Evolutionary conservation across 2,797 vertebrate genomes (phyloP).

Genomic region (Spondyliosoma cantharus): DNA sequence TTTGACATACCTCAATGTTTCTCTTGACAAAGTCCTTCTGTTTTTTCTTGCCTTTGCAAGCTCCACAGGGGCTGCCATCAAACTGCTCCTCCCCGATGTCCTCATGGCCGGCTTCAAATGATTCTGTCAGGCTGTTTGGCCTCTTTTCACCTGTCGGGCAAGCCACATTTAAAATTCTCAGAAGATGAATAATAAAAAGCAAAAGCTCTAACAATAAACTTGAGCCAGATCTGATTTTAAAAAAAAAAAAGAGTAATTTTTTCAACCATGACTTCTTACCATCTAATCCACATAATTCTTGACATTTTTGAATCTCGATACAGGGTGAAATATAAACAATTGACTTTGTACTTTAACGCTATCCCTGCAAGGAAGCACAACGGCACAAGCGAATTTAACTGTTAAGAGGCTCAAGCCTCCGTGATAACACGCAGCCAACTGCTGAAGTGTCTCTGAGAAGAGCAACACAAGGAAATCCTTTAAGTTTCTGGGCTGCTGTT

Average conservation of each 20-base stretch:
- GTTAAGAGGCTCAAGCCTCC: neutral
- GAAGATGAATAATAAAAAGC: slow-evolving; percentile 27
- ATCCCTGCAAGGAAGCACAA: neutral
- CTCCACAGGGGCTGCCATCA: slow-evolving; percentile 60
- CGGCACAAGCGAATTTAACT: too few species aligned
- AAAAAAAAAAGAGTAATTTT: neutral
- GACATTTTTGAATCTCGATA: neutral
- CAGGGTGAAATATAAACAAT: neutral
- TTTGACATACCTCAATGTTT: slow-evolving; percentile 92
- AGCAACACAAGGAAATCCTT: slow-evolving; percentile 14
- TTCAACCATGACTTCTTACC: slow-evolving; percentile 3
- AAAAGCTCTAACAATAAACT: slow-evolving; percentile 19
- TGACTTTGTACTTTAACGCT: neutral
- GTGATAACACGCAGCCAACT: neutral
- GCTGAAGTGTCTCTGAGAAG: neutral
- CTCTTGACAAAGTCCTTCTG: slow-evolving; percentile 90
- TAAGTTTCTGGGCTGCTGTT: neutral
- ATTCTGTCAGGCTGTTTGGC: slow-evolving; percentile 30
- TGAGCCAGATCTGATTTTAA: slow-evolving; percentile 10
- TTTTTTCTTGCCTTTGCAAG: slow-evolving; percentile 75
- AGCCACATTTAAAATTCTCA: slow-evolving; percentile 39
- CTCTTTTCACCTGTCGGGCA: slow-evolving; percentile 62
- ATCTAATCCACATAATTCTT: neutral
- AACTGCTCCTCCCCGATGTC: slow-evolving; percentile 55
- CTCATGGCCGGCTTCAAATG: slow-evolving; percentile 53